Evolutionary conservation across 2,888 invertebrate genomes (phyloP).

Genomic region (Ennomos fuscantarius): DNA sequence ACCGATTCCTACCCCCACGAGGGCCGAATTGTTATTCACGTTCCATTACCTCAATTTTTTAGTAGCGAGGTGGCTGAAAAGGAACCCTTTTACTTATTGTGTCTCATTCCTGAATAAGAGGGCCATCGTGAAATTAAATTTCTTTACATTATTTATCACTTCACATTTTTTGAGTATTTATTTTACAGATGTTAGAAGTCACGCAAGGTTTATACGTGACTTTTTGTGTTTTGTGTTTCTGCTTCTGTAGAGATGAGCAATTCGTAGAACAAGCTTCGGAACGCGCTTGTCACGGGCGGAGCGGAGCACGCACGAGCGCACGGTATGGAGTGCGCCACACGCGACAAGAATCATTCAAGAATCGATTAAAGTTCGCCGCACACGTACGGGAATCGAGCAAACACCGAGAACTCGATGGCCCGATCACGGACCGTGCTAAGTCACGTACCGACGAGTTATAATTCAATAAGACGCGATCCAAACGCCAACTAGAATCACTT

Average conservation of each 20-base stretch:
- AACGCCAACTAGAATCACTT: constrained; percentile 62
- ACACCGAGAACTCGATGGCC: constrained; percentile 67
- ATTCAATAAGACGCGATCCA: constrained; percentile 76
- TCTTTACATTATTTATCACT: constrained; percentile 67
- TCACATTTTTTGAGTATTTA: constrained; percentile 37
- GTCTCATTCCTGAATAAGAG: constrained; percentile 74
- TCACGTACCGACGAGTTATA: constrained; percentile 71
- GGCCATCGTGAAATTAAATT: constrained; percentile 75
- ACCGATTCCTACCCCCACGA: constrained; percentile 50
- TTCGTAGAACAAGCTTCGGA: constrained; percentile 23
- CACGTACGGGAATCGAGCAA: constrained; percentile 71
- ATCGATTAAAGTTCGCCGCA: constrained; percentile 72
- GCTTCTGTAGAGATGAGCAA: constrained; percentile 28
- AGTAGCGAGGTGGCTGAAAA: constrained; percentile 77
- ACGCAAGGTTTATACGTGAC: constrained; percentile 27
- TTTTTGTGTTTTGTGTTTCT: constrained; percentile 36
- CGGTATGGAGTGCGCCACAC: constrained; percentile 47
- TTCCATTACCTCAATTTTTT: constrained; percentile 85
- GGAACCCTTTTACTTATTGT: constrained; percentile 82
- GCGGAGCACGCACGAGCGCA: constrained; percentile 46
- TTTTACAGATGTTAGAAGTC: constrained; percentile 48
- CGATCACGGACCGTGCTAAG: constrained; percentile 55
- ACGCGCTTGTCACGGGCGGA: constrained; percentile 1
- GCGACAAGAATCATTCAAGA: constrained; percentile 67
- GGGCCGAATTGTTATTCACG: constrained; percentile 82